Conservation (phyloP, 2,888 invertebrate species). For the Eupithecia tripunctaria region DNA sequence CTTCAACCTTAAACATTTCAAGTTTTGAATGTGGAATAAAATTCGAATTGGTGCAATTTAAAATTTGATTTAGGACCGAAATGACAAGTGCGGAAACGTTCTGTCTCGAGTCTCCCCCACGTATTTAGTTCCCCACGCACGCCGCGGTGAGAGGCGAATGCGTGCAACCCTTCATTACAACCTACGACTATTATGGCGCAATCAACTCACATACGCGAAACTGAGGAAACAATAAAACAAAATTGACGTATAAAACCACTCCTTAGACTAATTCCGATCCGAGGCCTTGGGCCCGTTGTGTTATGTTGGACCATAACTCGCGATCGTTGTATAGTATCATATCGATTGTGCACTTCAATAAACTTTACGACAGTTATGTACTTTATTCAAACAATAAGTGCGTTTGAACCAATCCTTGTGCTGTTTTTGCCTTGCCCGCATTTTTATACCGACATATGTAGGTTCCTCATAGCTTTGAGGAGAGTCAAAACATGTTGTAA, state of each 20-base stretch:
- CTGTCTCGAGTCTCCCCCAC: conserved; percentile 68
- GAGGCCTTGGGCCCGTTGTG: conserved; percentile 62
- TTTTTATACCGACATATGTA: background rate
- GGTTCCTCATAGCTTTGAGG: conserved; percentile 6
- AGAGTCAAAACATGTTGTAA: background rate
- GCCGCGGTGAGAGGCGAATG: conserved; percentile 56
- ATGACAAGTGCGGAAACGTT: conserved; percentile 77
- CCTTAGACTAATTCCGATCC: conserved; percentile 70
- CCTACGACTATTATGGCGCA: conserved; percentile 78
- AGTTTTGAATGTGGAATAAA: conserved; percentile 49
- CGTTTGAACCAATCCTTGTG: background rate
- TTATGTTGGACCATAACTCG: conserved; percentile 65
- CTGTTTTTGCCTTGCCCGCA: background rate
- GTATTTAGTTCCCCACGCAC: conserved; percentile 73
- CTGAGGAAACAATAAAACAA: conserved; percentile 81
- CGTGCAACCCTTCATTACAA: conserved; percentile 82
- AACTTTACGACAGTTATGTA: conserved; percentile 46
- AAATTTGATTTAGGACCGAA: conserved; percentile 65
- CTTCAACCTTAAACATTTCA: conserved; percentile 10
- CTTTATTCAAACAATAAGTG: conserved; percentile 18
- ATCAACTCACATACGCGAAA: conserved; percentile 82
- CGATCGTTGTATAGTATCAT: conserved; percentile 55
- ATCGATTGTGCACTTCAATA: conserved; percentile 51
- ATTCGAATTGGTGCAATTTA: conserved; percentile 58
- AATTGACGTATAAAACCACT: conserved; percentile 80